Conservation (phyloP, 2,888 invertebrate genomes). For the Tridacna crocea region DNA sequence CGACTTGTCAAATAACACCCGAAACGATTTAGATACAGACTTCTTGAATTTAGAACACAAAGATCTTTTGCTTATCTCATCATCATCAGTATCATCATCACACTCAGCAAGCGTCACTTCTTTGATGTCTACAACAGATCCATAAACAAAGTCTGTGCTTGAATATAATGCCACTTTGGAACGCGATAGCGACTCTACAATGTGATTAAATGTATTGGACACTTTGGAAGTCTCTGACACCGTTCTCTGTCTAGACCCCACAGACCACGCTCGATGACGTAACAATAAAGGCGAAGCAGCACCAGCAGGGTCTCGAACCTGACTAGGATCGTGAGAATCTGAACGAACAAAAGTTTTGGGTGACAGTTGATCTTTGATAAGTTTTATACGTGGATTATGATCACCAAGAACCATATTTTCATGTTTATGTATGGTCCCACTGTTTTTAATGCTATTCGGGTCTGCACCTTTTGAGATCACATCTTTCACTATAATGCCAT, state of each 20-base stretch:
- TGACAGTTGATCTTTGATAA: neutral
- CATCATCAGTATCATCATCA: neutral
- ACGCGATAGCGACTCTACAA: slow-evolving; percentile 45
- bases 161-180: slow-evolving; percentile 49
- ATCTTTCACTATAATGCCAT: neutral
- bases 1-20: slow-evolving; percentile 27
- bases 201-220: slow-evolving; percentile 17
- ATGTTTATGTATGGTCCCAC: neutral
- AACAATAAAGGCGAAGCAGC: slow-evolving; percentile 37
- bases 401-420: neutral
- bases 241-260: slow-evolving; percentile 22
- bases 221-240: slow-evolving; percentile 5
- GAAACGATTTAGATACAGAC: neutral
- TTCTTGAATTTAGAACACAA: slow-evolving; percentile 5
- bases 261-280: slow-evolving; percentile 39
- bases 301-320: neutral
- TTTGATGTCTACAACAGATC: slow-evolving; percentile 43
- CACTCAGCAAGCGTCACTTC: neutral
- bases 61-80: neutral
- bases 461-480: neutral
- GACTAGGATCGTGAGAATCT: slow-evolving; percentile 32
- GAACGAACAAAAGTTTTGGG: neutral
- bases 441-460: neutral
- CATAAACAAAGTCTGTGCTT: slow-evolving; percentile 43
- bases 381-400: neutral